These are phyloP conservation scores for Selenia dentaria DNA, from an alignment of 2,888 invertebrate species.

Conservation along the genomic window DNA sequence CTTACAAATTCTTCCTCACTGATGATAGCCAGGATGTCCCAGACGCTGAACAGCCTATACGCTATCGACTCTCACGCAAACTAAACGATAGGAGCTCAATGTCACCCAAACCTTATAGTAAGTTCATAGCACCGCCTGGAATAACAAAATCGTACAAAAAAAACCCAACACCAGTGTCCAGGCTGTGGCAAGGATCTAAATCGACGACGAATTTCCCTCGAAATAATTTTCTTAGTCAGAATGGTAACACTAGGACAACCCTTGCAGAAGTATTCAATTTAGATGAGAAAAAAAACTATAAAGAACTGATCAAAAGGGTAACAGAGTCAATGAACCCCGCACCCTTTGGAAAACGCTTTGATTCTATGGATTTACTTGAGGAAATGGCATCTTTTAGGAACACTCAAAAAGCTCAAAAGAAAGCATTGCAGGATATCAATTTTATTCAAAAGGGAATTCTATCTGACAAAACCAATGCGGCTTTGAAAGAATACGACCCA, in stretches of 20 bases:
- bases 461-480: slow-evolving; percentile 55
- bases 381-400: slow-evolving; percentile 63
- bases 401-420: slow-evolving; percentile 63
- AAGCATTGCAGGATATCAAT: slow-evolving; percentile 63
- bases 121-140: slow-evolving; percentile 65
- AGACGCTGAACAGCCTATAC: slow-evolving; percentile 51
- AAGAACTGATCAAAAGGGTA: slow-evolving; percentile 77
- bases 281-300: slow-evolving; percentile 83
- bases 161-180: slow-evolving; percentile 53
- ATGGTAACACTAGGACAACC: slow-evolving; percentile 64
- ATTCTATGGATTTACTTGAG: slow-evolving; percentile 62
- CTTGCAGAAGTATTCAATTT: slow-evolving; percentile 81
- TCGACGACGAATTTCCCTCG: slow-evolving; percentile 55
- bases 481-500: slow-evolving; percentile 67
- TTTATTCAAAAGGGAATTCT: slow-evolving; percentile 56
- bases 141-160: slow-evolving; percentile 70
- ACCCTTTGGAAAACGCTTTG: slow-evolving; percentile 47
- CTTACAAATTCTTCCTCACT: slow-evolving; percentile 57
- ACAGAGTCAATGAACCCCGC: slow-evolving; percentile 53
- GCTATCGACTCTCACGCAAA: slow-evolving; percentile 57
- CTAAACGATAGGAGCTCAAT: slow-evolving; percentile 48
- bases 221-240: slow-evolving; percentile 56
- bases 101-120: slow-evolving; percentile 60
- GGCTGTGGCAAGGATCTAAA: slow-evolving; percentile 62
- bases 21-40: slow-evolving; percentile 42